A percentile compares a stretch with the other conserved stretches of the same genome.
These are phyloP conservation scores for Epinephelus cyanopodus DNA, from an alignment of 2,113 vertebrate species.

Conservation along the genomic window DNA sequence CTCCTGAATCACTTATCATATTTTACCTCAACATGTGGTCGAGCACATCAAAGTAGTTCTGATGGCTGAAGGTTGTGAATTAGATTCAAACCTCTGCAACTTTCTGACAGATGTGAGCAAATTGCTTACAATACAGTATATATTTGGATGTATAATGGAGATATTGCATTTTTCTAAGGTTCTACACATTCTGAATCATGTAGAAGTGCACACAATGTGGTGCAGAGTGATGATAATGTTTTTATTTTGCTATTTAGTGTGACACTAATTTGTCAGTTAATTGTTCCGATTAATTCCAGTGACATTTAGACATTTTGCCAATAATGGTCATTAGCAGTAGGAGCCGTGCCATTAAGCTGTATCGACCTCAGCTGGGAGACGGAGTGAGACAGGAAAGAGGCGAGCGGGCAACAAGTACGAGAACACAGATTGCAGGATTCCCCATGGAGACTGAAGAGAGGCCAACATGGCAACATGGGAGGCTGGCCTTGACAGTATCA, in stretches of 20 bases:
- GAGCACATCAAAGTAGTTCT: background rate
- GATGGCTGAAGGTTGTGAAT: slow-evolving; percentile 30
- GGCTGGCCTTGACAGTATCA: background rate
- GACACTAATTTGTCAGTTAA: background rate
- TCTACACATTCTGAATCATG: too few species aligned
- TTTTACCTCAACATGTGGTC: background rate
- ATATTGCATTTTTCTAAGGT: background rate
- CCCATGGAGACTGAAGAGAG: slow-evolving; percentile 6
- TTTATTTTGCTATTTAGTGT: background rate
- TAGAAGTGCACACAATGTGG: background rate
- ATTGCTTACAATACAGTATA: background rate
- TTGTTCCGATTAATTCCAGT: too few species aligned
- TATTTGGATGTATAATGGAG: background rate
- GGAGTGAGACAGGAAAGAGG: background rate
- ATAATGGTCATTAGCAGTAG: background rate
- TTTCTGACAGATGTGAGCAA: background rate
- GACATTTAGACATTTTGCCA: background rate
- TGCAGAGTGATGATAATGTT: background rate
- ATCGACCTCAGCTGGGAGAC: background rate
- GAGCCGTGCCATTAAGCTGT: background rate
- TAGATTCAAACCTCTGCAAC: slow-evolving; percentile 14
- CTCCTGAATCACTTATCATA: slow-evolving; percentile 36
- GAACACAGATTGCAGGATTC: background rate
- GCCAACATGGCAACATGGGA: background rate
- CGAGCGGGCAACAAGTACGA: background rate